Evolutionary conservation across 2,797 vertebrate species (phyloP), one percentile per base, ranked within the genome.

Genomic region (Syngnathus rostellatus): DNA sequence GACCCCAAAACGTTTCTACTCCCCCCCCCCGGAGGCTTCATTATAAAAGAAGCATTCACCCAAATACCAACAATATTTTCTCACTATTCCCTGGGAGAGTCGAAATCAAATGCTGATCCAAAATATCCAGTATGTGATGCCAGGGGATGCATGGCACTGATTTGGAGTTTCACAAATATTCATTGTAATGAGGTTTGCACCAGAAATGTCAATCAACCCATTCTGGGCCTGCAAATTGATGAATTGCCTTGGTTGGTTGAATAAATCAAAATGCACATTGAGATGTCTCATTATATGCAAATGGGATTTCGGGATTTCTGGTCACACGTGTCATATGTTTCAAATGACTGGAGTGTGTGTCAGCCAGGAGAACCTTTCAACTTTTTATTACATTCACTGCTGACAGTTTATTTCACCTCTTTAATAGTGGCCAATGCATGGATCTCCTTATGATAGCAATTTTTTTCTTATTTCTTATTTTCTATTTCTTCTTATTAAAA

Each of bases 31-130:
- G 1, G 1, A 8, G 66, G 50, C 25, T 61, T 70, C 43, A 68
- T 72, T 62, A 62, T 80, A 72, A 71, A 76, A 14, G 38, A 43
- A 14, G 50, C 65, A 25, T 66, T 71, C 31, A 46, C 11, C 43
- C 39, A 70, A 63, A 67, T 65, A 21, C 9, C 41, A 58, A 58
- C 16, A 51, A 31, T 67, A 60, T 21, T 70, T 31, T 59, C 1
- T 5, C 2, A 60, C 39, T 40, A 25, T n/a, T n/a, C 23, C 40
- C 40, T 11, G 45, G 61, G 62, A 67, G 55, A 31, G n/a, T 48
- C 50, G 48, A 62, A 4, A 1, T 23, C 43, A 12, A 62, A 8
- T 17, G 37, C 39, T 43, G 16, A 50, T 58, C 5, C 10, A 23
- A 31, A 62, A 21, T 8, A 67, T 62, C 25, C 40, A 23, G 50